Base-by-base conservation (phyloP, 1,140 invertebrate genomes). In the Leptopilina clavipes region DNA sequence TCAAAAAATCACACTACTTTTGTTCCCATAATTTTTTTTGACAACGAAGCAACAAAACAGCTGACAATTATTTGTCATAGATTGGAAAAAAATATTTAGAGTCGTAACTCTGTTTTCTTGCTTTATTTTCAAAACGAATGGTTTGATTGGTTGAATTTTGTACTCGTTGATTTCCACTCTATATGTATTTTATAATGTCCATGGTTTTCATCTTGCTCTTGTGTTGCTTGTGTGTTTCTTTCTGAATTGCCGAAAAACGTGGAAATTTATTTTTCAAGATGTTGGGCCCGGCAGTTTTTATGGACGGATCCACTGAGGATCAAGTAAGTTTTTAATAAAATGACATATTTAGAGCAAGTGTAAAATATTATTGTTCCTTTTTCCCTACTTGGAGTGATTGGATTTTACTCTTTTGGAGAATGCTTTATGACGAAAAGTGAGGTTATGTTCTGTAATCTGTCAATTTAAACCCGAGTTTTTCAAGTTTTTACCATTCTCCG, bases 261-360 rank as follows among this genome's bases (percentile, higher is more conserved):
- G 78, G 75, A 71, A 77, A 43, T 48, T 54, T 72, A 73, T 2
- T 31, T 25, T 54, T 75, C 80, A 91, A 88, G 73, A 95, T 95
- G 94, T 93, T 94, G 84, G 94, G 93, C 9, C 94, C 94, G 77
- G 93, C 94, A 48, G 94, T 95, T 87, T 96, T 95, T 92, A 95
- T 96, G 91, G 95, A 96, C 88, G 92, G 95, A 84, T 93, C 94
- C 14, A 91, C 94, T 72, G 95, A 96, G 84, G 95, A 95, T 86
- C 95, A 96, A 93, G 95, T 95, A 92, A 84, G 11, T 70, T 74
- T 12, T 70, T 25, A 48, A 18, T 73, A 6, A 44, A 14, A 31
- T 18, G 44, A 56, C 40, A 75, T 71, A 72, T 74, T 56, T 59
- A 48, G 70, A 71, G n/a, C 19, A 12, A 71, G 17, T 17, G 8